These are phyloP conservation scores for Thelaira solivaga DNA, from an alignment of 2,888 invertebrate genomes.

Conservation along the genomic window DNA sequence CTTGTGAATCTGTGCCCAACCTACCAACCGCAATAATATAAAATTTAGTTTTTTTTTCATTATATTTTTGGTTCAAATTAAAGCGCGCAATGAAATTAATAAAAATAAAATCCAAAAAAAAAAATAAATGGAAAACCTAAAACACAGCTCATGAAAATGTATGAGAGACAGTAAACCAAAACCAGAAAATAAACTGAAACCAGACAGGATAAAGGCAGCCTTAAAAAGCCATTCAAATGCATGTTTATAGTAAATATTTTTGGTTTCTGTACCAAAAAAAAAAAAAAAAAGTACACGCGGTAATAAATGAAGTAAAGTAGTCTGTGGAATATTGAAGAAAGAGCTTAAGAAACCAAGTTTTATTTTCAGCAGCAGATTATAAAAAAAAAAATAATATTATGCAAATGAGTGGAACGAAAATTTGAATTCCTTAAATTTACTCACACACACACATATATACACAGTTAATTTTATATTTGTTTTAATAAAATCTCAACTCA, in stretches of 20 bases:
- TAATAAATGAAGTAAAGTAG: slow-evolving; percentile 21
- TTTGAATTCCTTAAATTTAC: not conserved
- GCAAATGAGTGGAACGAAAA: slow-evolving; percentile 51
- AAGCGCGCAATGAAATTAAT: slow-evolving; percentile 60
- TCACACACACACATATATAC: not conserved
- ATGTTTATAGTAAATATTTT: slow-evolving; percentile 18
- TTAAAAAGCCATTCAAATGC: slow-evolving; percentile 49
- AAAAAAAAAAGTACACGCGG: not conserved
- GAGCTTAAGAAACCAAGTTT: slow-evolving; percentile 39
- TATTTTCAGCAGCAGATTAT: slow-evolving; percentile 32
- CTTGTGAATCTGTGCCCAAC: slow-evolving; percentile 10
- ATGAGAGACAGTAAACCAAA: slow-evolving; percentile 3
- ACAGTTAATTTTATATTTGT: not conserved
- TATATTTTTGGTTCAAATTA: too few species aligned
- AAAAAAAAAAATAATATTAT: slow-evolving; percentile 45
- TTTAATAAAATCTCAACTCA: slow-evolving; percentile 45
- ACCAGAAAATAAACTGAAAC: slow-evolving; percentile 7
- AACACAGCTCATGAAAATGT: slow-evolving; percentile 31
- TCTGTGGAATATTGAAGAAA: not conserved
- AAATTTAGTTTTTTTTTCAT: slow-evolving; percentile 46
- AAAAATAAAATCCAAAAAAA: slow-evolving; percentile 33
- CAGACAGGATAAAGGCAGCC: slow-evolving; percentile 35
- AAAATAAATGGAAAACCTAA: slow-evolving; percentile 18
- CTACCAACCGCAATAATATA: slow-evolving; percentile 34
- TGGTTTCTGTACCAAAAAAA: not conserved